phyloP scores from a whole-genome alignment of 2,113 vertebrate species.

The Bos javanicus region DNA sequence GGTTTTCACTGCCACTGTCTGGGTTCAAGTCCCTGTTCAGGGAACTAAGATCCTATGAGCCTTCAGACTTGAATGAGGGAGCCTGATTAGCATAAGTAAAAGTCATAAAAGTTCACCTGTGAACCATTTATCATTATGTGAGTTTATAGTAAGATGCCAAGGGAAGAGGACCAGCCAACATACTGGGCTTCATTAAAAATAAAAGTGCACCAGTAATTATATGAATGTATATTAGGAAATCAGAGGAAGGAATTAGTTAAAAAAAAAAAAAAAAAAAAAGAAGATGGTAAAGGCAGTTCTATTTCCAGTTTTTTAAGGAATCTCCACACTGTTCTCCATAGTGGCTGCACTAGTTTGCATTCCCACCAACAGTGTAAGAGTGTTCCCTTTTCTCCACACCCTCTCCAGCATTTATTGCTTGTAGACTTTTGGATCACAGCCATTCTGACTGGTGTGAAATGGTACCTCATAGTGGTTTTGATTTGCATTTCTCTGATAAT shows the following conservation, averaged over 20 bases:
- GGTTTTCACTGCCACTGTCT: neutral
- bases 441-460: too few relatives aligned
- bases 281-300: too few relatives aligned
- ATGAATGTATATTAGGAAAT: neutral
- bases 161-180: neutral
- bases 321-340: too few relatives aligned
- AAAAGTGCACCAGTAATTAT: neutral
- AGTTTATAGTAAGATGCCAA: neutral
- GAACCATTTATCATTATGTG: neutral
- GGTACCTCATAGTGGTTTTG: too few relatives aligned
- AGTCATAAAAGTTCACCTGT: neutral
- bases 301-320: too few relatives aligned
- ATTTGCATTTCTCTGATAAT: too few relatives aligned
- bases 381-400: too few relatives aligned
- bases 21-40: neutral
- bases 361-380: too few relatives aligned
- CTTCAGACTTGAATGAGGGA: neutral
- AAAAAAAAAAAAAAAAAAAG: too few relatives aligned
- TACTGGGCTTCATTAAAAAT: neutral
- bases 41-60: neutral
- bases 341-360: too few relatives aligned
- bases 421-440: too few relatives aligned
- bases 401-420: too few relatives aligned
- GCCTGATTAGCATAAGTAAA: neutral
- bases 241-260: neutral